Conservation (phyloP, 2,888 invertebrate species). For the Xanthia togata region DNA sequence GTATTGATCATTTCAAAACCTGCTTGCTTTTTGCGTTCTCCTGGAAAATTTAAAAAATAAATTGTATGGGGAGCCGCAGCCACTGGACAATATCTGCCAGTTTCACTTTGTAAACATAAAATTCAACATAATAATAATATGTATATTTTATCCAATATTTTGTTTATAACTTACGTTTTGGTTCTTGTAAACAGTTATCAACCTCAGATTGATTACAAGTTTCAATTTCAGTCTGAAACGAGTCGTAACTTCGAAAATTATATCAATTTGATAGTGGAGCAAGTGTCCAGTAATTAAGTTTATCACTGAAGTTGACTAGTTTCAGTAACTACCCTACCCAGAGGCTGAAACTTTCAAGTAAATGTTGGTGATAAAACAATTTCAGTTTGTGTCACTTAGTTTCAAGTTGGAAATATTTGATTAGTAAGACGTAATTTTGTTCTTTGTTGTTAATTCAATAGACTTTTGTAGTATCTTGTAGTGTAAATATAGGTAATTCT, state of each 20-base stretch:
- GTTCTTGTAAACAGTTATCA: background rate
- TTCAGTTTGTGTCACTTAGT: constrained; percentile 24
- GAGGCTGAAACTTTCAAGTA: constrained; percentile 27
- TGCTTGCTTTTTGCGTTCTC: no score
- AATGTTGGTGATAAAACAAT: constrained; percentile 43
- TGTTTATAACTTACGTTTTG: background rate
- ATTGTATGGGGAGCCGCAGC: no score
- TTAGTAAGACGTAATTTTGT: constrained; percentile 1
- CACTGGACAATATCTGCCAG: no score
- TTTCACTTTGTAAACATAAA: no score
- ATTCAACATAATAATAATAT: no score
- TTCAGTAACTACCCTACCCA: constrained; percentile 7
- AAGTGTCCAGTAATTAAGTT: constrained; percentile 49
- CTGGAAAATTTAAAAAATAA: no score
- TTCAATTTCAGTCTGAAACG: constrained; percentile 20
- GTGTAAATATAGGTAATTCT: background rate
- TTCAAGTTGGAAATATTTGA: background rate
- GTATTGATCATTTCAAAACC: no score
- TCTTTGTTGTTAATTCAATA: constrained; percentile 2
- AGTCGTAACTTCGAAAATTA: constrained; percentile 15
- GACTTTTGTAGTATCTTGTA: background rate
- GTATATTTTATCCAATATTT: background rate
- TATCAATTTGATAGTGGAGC: constrained; percentile 14
- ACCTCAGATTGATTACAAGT: background rate
- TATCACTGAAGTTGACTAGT: constrained; percentile 39